Conservation (phyloP, 2,113 vertebrate species). For the Zapus hudsonius region DNA sequence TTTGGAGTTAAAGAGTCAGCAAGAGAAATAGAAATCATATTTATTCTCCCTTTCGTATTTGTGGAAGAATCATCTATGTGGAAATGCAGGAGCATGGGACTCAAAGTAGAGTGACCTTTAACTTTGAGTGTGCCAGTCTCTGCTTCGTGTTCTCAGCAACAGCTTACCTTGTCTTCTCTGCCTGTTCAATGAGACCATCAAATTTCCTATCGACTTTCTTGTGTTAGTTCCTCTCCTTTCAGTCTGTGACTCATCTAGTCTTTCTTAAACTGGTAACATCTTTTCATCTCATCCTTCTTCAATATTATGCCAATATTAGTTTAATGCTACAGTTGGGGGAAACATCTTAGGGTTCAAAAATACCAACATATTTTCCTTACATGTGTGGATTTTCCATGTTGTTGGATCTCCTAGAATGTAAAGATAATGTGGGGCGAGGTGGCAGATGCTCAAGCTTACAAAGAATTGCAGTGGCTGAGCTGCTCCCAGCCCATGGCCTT, state of each 20-base stretch:
- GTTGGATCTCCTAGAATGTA: not conserved
- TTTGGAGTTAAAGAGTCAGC: not conserved
- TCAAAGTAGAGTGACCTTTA: constrained; percentile 3
- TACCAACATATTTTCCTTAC: not conserved
- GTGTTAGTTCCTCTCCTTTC: not conserved
- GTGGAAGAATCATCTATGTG: not conserved
- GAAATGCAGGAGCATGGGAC: constrained; percentile 15
- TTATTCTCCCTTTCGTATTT: constrained; percentile 53
- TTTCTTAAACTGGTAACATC: constrained; percentile 21
- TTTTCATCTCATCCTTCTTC: constrained; percentile 2
- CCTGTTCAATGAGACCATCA: not conserved
- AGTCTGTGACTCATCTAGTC: not conserved
- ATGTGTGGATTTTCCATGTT: not conserved
- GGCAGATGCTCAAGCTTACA: not conserved
- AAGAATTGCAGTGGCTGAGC: not conserved
- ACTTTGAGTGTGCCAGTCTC: not conserved
- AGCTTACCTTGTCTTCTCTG: not conserved
- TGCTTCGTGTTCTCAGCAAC: not conserved
- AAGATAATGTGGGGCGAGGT: not conserved
- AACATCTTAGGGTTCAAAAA: constrained; percentile 26
- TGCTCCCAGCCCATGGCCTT: not conserved
- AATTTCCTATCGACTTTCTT: not conserved
- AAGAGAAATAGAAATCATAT: constrained; percentile 22
- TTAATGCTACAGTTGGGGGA: not conserved
- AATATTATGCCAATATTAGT: not conserved